phyloP scores from a whole-genome alignment of 1,140 invertebrate species.

The Trachelipus rathkii region DNA sequence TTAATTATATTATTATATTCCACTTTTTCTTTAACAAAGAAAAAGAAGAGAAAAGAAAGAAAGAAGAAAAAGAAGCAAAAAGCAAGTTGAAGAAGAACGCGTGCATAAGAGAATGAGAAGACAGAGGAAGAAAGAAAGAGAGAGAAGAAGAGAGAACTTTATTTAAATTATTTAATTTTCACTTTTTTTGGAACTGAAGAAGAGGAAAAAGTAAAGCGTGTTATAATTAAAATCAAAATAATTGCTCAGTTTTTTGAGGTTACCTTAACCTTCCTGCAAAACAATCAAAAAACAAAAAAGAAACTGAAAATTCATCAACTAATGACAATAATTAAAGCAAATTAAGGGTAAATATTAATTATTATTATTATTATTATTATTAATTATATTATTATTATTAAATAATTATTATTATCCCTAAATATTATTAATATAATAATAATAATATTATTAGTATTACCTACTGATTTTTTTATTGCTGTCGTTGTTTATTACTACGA shows the following conservation, averaged over 20 bases:
- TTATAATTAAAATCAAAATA: neutral
- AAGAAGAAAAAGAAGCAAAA: neutral
- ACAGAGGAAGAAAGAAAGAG: neutral
- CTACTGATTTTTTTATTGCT: too few species aligned
- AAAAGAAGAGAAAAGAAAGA: neutral
- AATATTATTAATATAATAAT: neutral
- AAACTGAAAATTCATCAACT: neutral
- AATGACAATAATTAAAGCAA: neutral
- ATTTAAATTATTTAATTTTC: too few species aligned
- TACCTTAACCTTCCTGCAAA: too few species aligned
- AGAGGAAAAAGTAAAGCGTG: neutral
- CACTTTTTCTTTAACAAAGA: neutral
- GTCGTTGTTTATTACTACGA: too few species aligned
- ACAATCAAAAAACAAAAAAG: neutral
- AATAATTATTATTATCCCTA: neutral
- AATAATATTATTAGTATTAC: neutral
- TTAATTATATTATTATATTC: neutral
- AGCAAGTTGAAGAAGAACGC: neutral
- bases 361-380: too few species aligned
- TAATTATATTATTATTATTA: neutral
- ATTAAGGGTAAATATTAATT: neutral
- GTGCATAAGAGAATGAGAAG: neutral
- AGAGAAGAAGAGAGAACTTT: neutral
- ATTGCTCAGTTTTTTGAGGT: neutral
- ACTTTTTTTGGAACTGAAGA: neutral